Base-by-base conservation (phyloP, 2,113 vertebrate genomes). In the Gila orcuttii region DNA sequence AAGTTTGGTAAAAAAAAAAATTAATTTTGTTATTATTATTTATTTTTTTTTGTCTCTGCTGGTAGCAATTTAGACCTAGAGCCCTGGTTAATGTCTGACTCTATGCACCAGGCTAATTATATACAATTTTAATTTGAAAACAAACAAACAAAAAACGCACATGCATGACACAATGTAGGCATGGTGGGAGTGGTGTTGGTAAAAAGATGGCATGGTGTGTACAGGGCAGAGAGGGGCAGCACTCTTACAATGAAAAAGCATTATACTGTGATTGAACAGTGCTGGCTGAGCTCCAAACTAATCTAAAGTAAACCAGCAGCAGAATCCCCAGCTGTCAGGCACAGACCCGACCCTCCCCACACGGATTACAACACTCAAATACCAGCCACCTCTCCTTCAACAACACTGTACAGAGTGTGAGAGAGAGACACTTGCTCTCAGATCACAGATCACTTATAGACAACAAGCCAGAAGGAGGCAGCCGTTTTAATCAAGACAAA, bases 271-370 rank as follows among this genome's bases (percentile, higher is more conserved):
- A 95, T 93, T 94, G 92, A 93, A 93, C 89, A 92, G 64, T 85
- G 90, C 93, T 92, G 93, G 94, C 93, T 87, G 77, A 87, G 86
- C 86, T 95, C 93, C 94, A 95, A 94, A 93, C 88, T 94, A 95
- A 96, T 95, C 94, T 93, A 93, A 95, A 94, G 88, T 91, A 94
- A 94, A 94, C 93, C 92, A 93, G 91, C 89, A 93, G 93, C 93
- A 94, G 93, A 95, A 93, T 93, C 91, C 94, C 94, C 91, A 95
- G 94, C 94, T 95, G 93, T 95, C 92, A 93, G 89, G 87, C 91
- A 91, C 92, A 87, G 90, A 91, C 91, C 87, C 88, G 90, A 93
- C 90, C 90, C 88, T 90, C 87, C 69, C 91, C 91, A 90, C 91
- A 94, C 88, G 88, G 91, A 94, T 93, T 94, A 94, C 66, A 90